phyloP scores from a whole-genome alignment of 2,888 invertebrate species.

The Athalia rosae region DNA sequence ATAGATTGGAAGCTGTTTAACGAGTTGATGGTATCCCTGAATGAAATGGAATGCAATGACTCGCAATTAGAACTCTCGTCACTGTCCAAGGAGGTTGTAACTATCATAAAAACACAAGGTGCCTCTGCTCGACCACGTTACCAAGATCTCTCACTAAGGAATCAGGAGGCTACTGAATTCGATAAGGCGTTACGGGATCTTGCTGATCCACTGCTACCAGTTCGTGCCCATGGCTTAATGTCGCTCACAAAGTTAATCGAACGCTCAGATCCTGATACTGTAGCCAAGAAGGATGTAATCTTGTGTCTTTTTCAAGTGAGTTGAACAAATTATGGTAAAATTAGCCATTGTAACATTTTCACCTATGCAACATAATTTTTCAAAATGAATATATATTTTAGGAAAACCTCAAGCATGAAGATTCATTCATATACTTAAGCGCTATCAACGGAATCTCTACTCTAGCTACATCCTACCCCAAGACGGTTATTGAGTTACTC shows the following conservation, averaged over 20 bases:
- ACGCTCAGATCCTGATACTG: conserved; percentile 78
- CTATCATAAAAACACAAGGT: conserved; percentile 65
- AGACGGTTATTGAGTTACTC: conserved; percentile 81
- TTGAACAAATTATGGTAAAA: conserved; percentile 47
- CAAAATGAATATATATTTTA: conserved; percentile 67
- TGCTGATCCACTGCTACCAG: conserved; percentile 84
- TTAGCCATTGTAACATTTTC: neutral
- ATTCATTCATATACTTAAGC: conserved; percentile 88
- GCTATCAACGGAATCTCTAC: conserved; percentile 86
- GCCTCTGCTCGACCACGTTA: conserved; percentile 54
- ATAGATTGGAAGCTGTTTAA: conserved; percentile 65
- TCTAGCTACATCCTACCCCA: conserved; percentile 80
- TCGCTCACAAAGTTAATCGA: conserved; percentile 83
- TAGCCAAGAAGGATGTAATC: conserved; percentile 80
- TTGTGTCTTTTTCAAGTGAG: conserved; percentile 84
- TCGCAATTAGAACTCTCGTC: conserved; percentile 57
- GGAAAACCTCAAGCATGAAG: conserved; percentile 85
- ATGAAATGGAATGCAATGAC: conserved; percentile 50
- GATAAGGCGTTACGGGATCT: conserved; percentile 81
- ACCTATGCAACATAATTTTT: neutral
- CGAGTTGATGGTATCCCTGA: conserved; percentile 65
- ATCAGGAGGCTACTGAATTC: conserved; percentile 72
- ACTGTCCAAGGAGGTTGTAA: conserved; percentile 65
- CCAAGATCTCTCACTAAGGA: conserved; percentile 60
- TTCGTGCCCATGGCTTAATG: conserved; percentile 87